These are phyloP conservation scores for Novumbra hubbsi DNA, from an alignment of 2,797 vertebrate species.

Conservation along the genomic window DNA sequence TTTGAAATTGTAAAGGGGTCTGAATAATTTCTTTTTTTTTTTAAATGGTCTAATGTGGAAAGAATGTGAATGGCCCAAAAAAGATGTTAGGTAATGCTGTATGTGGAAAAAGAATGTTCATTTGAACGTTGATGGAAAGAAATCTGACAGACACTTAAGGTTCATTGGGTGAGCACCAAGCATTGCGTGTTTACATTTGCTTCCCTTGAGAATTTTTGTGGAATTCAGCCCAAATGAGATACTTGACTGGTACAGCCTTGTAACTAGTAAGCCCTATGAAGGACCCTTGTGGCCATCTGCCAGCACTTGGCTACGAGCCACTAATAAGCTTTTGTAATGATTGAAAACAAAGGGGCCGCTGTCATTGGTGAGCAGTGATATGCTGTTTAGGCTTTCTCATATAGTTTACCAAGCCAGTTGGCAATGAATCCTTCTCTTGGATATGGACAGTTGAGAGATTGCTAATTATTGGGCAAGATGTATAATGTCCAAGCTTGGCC, in stretches of 20 bases:
- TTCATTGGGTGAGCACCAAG: constrained; percentile 13
- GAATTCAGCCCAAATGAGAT: constrained; percentile 34
- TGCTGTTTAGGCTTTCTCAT: constrained; percentile 17
- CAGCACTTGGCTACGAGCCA: constrained; percentile 33
- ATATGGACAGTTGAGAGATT: not conserved
- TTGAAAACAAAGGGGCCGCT: constrained; percentile 20
- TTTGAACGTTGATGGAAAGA: constrained; percentile 11
- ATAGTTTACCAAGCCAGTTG: not conserved
- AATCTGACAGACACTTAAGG: constrained; percentile 2
- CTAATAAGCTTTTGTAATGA: constrained; percentile 24
- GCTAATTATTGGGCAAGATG: not conserved
- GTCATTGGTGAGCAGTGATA: constrained; percentile 6
- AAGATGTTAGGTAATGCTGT: constrained; percentile 3
- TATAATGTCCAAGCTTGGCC: not conserved
- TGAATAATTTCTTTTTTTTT: not conserved
- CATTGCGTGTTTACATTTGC: constrained; percentile 28
- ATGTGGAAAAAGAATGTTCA: not conserved
- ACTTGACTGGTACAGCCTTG: constrained; percentile 27
- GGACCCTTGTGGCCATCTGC: constrained; percentile 25
- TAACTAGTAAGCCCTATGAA: constrained; percentile 9
- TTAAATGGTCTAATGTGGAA: not conserved
- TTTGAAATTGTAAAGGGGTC: too few species aligned
- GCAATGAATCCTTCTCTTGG: not conserved
- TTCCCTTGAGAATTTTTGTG: constrained; percentile 41
- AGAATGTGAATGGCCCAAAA: not conserved